Base-by-base conservation (phyloP, 1,140 invertebrate species). In the Drosophila orena region DNA sequence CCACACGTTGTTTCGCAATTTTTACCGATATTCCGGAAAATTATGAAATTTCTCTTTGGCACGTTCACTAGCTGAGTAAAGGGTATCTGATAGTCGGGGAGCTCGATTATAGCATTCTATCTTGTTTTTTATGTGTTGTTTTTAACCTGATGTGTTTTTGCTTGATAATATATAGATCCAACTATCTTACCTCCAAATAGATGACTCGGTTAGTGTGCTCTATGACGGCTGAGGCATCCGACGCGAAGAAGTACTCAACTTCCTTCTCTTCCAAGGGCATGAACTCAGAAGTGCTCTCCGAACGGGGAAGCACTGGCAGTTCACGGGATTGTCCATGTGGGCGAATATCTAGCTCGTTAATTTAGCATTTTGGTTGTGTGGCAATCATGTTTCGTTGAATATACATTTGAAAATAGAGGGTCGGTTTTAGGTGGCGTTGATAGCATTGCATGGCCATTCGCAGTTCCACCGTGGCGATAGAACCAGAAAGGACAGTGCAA, bases 211-310 rank as follows among this genome's bases (percentile, higher is more conserved):
- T 99, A 0, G 99, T 99, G 92, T 99, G 98, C 91, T 99, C 99
- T 93, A 99, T 99, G 59, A 99, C 97, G 55, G 99, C 98, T 77
- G 97, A 98, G 42, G 98, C 98, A 94, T 99, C 99, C 3, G 98
- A 99, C 22, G 99, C 98, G 94, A 99, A 99, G 94, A 99, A 99
- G 93, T 99, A 99, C 93, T 99, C 99, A 24, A 99, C 98, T 93
- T 98, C 97, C 90, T 97, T 97, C 78, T 98, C 96, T 83, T 98
- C 97, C 46, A 97, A 93, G 1, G 97, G 97, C 92, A 97, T 95
- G 91, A 99, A 98, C 89, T 98, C 97, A 17, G 97, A 96, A 42
- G 97, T 98, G 60, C 96, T 97, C 35, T 97, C 96, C 49, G 95
- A 95, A 35, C 97, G 94, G 2, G 96, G 95, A 8, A 94, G 92